These are phyloP conservation scores for Leptestheria dahalacensis DNA, from an alignment of 1,140 invertebrate species.

Conservation along the genomic window DNA sequence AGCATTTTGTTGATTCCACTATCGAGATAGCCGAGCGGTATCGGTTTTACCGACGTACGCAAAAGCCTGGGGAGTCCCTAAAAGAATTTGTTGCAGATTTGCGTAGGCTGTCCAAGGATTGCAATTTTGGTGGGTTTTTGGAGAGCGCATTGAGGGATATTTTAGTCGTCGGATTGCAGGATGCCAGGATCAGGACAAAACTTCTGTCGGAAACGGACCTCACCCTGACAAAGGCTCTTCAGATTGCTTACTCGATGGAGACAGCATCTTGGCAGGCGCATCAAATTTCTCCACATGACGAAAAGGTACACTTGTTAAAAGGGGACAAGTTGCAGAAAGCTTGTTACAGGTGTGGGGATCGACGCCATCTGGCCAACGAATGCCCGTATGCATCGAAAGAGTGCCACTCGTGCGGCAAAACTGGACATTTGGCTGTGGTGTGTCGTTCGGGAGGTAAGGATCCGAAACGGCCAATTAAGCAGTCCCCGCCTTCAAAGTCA, in stretches of 20 bases:
- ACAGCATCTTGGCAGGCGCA: neutral
- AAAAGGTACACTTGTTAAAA: neutral
- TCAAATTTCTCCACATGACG: neutral
- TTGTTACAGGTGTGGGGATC: neutral
- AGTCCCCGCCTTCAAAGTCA: neutral
- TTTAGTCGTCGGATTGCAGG: conserved; percentile 17
- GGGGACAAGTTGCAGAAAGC: neutral
- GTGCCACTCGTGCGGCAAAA: neutral
- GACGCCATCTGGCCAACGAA: neutral
- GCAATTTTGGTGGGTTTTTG: conserved; percentile 19
- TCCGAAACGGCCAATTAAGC: neutral
- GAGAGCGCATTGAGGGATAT: conserved; percentile 18
- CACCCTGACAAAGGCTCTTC: neutral
- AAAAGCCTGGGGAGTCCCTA: conserved; percentile 16
- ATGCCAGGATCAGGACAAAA: neutral
- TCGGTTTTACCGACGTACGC: conserved; percentile 19
- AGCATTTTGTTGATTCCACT: conserved; percentile 1
- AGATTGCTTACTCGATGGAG: neutral
- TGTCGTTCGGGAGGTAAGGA: neutral
- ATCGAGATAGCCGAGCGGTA: conserved; percentile 13
- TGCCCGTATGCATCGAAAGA: neutral
- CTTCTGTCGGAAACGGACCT: neutral
- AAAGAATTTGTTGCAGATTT: conserved; percentile 20
- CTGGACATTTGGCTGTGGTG: neutral
- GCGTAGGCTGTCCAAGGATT: conserved; percentile 17